Evolutionary conservation across 2,888 invertebrate genomes (phyloP).

Genomic region (Leptopilina myrica): DNA sequence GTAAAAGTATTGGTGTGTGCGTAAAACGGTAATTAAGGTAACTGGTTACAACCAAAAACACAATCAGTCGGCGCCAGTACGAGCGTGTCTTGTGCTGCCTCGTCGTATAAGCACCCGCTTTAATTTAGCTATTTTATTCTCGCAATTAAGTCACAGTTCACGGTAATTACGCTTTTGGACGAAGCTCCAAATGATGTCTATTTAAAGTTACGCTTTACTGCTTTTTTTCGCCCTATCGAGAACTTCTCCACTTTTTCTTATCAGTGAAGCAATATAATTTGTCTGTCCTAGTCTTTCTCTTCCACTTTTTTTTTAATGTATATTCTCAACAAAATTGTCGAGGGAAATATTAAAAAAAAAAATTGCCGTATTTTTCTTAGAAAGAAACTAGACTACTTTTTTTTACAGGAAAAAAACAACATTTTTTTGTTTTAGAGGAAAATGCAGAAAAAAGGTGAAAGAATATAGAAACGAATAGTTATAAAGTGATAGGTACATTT

Average conservation of each 20-base stretch:
- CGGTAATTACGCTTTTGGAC: constrained; percentile 64
- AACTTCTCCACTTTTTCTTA: constrained; percentile 35
- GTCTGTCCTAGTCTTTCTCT: neutral
- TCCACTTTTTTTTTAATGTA: no score
- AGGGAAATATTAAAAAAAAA: no score
- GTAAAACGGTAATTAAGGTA: constrained; percentile 48
- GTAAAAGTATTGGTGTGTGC: constrained; percentile 30
- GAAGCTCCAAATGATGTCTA: constrained; percentile 43
- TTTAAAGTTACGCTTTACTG: constrained; percentile 36
- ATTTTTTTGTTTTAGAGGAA: no score
- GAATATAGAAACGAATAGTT: neutral
- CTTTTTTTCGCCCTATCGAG: constrained; percentile 25
- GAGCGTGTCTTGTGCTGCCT: constrained; percentile 46
- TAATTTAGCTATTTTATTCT: constrained; percentile 66
- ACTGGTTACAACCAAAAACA: constrained; percentile 66
- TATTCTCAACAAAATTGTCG: no score
- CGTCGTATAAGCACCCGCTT: constrained; percentile 60
- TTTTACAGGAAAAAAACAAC: no score
- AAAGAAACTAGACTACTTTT: no score
- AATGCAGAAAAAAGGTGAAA: neutral
- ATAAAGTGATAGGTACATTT: neutral
- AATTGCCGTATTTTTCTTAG: no score
- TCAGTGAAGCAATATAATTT: neutral
- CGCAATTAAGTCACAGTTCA: constrained; percentile 67
- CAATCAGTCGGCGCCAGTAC: constrained; percentile 60